Evolutionary conservation across 1,140 invertebrate genomes (phyloP).

Genomic region (Papilio machaon): DNA sequence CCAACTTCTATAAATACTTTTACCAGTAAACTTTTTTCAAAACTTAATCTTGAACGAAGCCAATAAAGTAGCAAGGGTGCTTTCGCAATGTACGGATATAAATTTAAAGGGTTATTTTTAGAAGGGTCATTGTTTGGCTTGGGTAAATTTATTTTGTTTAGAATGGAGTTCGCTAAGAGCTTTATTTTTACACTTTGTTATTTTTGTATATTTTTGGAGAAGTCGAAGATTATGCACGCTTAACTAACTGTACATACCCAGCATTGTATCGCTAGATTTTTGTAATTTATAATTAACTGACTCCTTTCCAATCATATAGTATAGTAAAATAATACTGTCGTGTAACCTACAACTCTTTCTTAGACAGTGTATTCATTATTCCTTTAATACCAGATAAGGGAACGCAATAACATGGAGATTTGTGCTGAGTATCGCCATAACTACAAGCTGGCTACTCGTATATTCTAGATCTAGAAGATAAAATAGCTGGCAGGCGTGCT

Average conservation of each 20-base stretch:
- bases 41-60: conserved; percentile 15
- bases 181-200: neutral
- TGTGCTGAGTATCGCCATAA: conserved; percentile 20
- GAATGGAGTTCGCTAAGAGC: neutral
- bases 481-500: conserved; percentile 52
- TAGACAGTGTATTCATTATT: neutral
- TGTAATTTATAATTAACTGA: no score
- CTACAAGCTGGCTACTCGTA: conserved; percentile 30
- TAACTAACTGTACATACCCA: neutral
- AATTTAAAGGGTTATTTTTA: neutral
- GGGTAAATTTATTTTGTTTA: conserved; percentile 3
- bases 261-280: neutral
- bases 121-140: neutral
- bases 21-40: neutral
- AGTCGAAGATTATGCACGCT: neutral
- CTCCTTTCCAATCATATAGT: no score
- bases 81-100: conserved; percentile 3
- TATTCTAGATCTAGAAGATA: conserved; percentile 53
- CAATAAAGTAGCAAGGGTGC: neutral
- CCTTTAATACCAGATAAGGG: conserved; percentile 19
- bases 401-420: conserved; percentile 26
- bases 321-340: neutral
- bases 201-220: neutral
- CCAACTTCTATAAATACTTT: neutral
- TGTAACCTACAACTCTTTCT: neutral